Evolutionary conservation across 1,140 invertebrate species (phyloP).

Genomic region (Bombus terrestris): DNA sequence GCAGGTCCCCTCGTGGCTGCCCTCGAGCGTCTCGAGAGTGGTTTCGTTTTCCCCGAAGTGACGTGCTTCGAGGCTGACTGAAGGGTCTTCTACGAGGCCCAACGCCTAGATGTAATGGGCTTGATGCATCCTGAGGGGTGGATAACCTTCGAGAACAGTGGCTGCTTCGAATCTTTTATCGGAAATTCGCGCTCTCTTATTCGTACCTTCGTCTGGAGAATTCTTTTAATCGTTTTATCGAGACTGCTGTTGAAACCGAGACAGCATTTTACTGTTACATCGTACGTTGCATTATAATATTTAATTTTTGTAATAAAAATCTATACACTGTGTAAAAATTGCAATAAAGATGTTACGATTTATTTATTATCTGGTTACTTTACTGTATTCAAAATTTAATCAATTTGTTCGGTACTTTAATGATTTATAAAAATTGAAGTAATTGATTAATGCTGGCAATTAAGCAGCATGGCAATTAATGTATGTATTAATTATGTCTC

Average conservation of each 20-base stretch:
- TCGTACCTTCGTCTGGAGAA: too few relatives aligned
- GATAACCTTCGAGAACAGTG: slow-evolving; percentile 23
- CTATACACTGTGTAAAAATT: too few relatives aligned
- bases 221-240: background rate
- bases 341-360: too few relatives aligned
- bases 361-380: too few relatives aligned
- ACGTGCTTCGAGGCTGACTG: slow-evolving; percentile 23
- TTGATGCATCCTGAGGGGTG: slow-evolving; percentile 44
- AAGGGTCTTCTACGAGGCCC: slow-evolving; percentile 26
- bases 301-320: background rate
- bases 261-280: background rate
- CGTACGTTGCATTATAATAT: background rate
- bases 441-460: background rate
- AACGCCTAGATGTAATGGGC: slow-evolving; percentile 45
- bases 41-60: slow-evolving; percentile 47
- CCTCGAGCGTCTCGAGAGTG: slow-evolving; percentile 26
- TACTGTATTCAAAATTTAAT: too few relatives aligned
- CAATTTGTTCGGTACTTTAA: background rate
- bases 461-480: too few relatives aligned
- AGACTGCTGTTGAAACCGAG: too few relatives aligned
- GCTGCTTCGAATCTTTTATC: background rate
- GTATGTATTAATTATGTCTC: too few relatives aligned
- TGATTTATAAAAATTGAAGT: background rate
- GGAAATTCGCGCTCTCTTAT: background rate
- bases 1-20: background rate